Conservation (phyloP, 1,140 invertebrate species). For the Portunus trituberculatus region DNA sequence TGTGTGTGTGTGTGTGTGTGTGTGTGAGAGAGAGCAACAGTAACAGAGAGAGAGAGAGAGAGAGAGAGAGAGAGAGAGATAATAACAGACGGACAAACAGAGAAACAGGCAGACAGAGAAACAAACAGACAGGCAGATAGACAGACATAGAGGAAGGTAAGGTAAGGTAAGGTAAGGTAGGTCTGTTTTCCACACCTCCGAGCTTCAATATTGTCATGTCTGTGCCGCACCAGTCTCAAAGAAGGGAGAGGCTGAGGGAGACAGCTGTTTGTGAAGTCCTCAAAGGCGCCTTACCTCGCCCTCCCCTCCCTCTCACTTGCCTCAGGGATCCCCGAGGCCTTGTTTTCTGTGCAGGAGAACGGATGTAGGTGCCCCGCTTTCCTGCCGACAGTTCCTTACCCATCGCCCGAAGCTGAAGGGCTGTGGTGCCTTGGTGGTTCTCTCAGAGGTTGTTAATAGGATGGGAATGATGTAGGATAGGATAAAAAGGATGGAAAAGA, state of each 20-base stretch:
- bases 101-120: too few species aligned
- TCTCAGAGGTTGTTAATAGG: not conserved
- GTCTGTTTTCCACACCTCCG: constrained; percentile 1
- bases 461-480: too few species aligned
- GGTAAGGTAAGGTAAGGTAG: not conserved
- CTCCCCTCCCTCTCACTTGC: not conserved
- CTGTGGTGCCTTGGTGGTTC: not conserved
- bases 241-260: not conserved
- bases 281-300: not conserved
- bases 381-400: not conserved
- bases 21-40: too few species aligned
- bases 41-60: too few species aligned
- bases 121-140: too few species aligned
- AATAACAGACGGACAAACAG: too few species aligned
- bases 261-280: constrained; percentile 12
- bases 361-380: not conserved
- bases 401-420: not conserved
- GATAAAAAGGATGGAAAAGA: too few species aligned
- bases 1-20: too few species aligned
- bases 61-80: too few species aligned
- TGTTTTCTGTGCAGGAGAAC: not conserved
- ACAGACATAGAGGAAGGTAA: not conserved
- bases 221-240: not conserved
- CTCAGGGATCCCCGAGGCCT: not conserved
- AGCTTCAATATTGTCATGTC: constrained; percentile 22